Percentiles rank a stretch among this genome's conserved stretches.
Evolutionary conservation across 2,888 invertebrate genomes (phyloP).

Genomic region (Drosophila cognata): DNA sequence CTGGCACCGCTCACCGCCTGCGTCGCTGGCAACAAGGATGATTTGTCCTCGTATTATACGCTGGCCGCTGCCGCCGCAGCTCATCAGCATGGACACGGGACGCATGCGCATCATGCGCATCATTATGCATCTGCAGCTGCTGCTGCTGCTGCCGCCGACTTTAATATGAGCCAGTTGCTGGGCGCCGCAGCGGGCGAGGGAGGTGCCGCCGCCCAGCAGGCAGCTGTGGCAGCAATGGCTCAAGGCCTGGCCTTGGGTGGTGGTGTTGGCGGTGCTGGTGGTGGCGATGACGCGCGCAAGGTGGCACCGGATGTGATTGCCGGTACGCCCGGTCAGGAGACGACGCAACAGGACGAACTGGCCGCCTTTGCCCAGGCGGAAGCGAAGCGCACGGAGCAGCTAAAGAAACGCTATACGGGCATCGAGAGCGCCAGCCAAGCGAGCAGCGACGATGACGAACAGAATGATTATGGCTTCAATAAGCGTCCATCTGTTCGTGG

Average conservation of each 20-base stretch:
- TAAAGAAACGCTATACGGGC: conserved; percentile 89
- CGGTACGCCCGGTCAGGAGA: conserved; percentile 86
- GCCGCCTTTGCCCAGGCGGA: conserved; percentile 94
- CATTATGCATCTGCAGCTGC: conserved; percentile 64
- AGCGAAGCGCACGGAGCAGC: conserved; percentile 92
- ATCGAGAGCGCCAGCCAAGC: conserved; percentile 85
- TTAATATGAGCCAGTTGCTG: conserved; percentile 86
- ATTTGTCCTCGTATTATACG: conserved; percentile 87
- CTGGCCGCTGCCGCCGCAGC: conserved; percentile 86
- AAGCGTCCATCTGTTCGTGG: conserved; percentile 95
- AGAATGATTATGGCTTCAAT: conserved; percentile 95
- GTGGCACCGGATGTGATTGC: conserved; percentile 92
- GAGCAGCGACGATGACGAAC: conserved; percentile 89
- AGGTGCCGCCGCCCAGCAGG: conserved; percentile 59
- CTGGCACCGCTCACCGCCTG: conserved; percentile 92
- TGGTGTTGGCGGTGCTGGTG: not conserved
- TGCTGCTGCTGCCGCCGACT: conserved; percentile 87
- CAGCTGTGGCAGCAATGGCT: conserved; percentile 52
- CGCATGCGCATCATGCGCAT: conserved; percentile 60
- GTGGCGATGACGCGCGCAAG: conserved; percentile 86
- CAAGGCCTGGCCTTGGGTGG: conserved; percentile 52
- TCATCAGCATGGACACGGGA: conserved; percentile 82
- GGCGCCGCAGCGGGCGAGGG: conserved; percentile 57
- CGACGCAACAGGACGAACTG: conserved; percentile 89
- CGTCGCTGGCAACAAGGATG: conserved; percentile 88